Evolutionary conservation across 2,888 invertebrate species (phyloP).

Genomic region (Hirtodrosophila histrioides): DNA sequence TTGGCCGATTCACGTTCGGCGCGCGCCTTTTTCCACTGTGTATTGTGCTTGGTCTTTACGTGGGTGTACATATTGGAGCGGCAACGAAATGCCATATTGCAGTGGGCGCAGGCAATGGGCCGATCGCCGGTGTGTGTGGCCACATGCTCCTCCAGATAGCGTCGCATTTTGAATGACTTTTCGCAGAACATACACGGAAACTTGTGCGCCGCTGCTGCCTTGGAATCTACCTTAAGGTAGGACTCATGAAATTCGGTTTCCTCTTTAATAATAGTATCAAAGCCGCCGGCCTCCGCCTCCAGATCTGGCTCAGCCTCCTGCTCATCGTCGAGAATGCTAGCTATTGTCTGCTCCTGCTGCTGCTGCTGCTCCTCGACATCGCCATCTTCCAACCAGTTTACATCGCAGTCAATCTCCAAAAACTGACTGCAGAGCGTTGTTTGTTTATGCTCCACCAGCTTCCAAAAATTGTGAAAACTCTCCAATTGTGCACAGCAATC

Average conservation of each 20-base stretch:
- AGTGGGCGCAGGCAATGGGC: slow-evolving; percentile 67
- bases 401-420: slow-evolving; percentile 69
- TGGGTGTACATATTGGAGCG: slow-evolving; percentile 74
- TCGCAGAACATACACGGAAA: slow-evolving; percentile 76
- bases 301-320: slow-evolving; percentile 48
- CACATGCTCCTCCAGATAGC: slow-evolving; percentile 70
- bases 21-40: slow-evolving; percentile 68
- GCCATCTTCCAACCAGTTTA: slow-evolving; percentile 66
- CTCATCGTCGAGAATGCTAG: slow-evolving; percentile 23
- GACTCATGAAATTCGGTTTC: slow-evolving; percentile 55
- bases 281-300: slow-evolving; percentile 31
- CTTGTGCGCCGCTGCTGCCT: slow-evolving; percentile 42
- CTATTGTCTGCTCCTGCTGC: slow-evolving; percentile 3
- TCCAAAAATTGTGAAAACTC: slow-evolving; percentile 71
- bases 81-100: slow-evolving; percentile 72
- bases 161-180: slow-evolving; percentile 75
- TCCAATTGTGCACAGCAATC: slow-evolving; percentile 66
- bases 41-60: slow-evolving; percentile 66
- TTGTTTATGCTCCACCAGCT: slow-evolving; percentile 67
- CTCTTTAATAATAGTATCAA: slow-evolving; percentile 31
- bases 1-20: slow-evolving; percentile 70
- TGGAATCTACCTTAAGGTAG: slow-evolving; percentile 46
- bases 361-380: slow-evolving; percentile 24
- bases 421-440: slow-evolving; percentile 68
- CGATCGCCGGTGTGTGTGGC: slow-evolving; percentile 71